These are phyloP conservation scores for Watsonalla cultraria DNA, from an alignment of 2,888 invertebrate genomes.

Conservation along the genomic window DNA sequence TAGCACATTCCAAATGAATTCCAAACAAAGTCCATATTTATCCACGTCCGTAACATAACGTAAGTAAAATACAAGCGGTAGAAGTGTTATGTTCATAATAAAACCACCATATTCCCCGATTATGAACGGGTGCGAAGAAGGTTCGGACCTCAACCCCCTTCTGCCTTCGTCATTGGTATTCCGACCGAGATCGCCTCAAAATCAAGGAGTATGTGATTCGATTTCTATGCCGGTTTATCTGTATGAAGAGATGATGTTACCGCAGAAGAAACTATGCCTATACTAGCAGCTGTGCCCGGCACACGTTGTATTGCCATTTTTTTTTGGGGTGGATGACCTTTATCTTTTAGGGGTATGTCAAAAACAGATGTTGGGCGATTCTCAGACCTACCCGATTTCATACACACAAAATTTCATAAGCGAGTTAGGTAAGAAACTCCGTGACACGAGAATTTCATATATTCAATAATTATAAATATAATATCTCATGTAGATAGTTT, in stretches of 20 bases:
- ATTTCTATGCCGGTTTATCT: constrained; percentile 60
- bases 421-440: no score
- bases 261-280: neutral
- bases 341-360: no score
- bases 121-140: constrained; percentile 31
- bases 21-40: neutral
- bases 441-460: no score
- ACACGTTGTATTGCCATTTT: no score
- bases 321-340: no score
- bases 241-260: constrained; percentile 36
- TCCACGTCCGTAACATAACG: neutral
- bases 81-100: constrained; percentile 13
- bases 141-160: constrained; percentile 10
- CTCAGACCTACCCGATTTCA: no score
- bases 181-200: constrained; percentile 59
- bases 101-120: constrained; percentile 24
- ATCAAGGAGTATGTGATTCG: constrained; percentile 79
- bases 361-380: no score
- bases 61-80: constrained; percentile 1
- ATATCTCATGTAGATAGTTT: no score
- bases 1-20: neutral
- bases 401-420: no score
- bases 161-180: constrained; percentile 59
- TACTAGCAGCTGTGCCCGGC: no score
- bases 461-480: no score